Conservation (phyloP, 2,113 vertebrate genomes). For the Amphiprion ocellaris region DNA sequence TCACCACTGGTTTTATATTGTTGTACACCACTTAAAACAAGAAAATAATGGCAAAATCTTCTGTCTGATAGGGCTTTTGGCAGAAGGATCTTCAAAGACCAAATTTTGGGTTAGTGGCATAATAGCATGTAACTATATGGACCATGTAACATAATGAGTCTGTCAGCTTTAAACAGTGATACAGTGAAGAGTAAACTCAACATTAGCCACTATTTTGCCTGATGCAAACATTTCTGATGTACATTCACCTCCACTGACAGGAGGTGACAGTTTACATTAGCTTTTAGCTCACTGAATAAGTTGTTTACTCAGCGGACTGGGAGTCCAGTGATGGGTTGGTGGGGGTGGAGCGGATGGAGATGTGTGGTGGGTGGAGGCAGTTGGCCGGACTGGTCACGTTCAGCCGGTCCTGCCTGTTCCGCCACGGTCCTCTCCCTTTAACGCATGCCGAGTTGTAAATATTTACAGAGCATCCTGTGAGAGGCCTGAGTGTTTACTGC, state of each 20-base stretch:
- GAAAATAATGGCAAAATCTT: too few relatives aligned
- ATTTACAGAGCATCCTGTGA: constrained; percentile 81
- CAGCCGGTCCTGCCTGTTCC: constrained; percentile 22
- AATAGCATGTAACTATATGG: too few relatives aligned
- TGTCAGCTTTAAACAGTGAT: too few relatives aligned
- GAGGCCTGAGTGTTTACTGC: constrained; percentile 79
- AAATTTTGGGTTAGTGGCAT: too few relatives aligned
- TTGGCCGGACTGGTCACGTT: constrained; percentile 39
- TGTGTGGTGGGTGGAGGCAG: neutral
- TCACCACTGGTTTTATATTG: too few relatives aligned
- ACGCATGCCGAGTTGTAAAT: constrained; percentile 73
- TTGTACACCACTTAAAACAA: too few relatives aligned
- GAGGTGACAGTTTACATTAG: neutral
- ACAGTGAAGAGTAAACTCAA: too few relatives aligned
- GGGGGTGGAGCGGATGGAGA: neutral
- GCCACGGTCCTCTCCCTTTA: constrained; percentile 50
- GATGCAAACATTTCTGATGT: neutral
- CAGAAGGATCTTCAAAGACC: too few relatives aligned
- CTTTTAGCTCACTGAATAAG: neutral
- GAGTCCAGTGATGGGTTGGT: constrained; percentile 29
- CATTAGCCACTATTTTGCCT: neutral
- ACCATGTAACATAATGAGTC: too few relatives aligned
- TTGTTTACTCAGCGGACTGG: constrained; percentile 31
- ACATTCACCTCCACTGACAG: neutral
- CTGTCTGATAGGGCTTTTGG: too few relatives aligned